A percentile compares a stretch with the other conserved stretches of the same genome.
Evolutionary conservation across 2,113 vertebrate species (phyloP).

Genomic region (Capra hircus): DNA sequence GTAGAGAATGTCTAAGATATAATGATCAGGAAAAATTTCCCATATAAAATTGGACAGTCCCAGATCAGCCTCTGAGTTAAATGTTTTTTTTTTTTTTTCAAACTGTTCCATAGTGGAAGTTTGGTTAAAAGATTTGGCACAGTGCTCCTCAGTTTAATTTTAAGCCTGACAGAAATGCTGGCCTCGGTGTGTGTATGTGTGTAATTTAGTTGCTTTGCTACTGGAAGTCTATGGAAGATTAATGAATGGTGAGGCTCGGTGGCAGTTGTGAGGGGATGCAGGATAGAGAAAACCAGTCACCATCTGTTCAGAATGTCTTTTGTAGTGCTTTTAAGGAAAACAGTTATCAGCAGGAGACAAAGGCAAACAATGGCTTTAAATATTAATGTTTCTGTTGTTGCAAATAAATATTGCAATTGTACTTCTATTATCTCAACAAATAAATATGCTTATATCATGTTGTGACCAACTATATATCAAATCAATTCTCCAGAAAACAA

Average conservation of each 20-base stretch:
- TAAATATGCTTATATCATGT: not conserved
- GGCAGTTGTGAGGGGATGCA: conserved; percentile 94
- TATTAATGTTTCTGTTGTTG: conserved; percentile 83
- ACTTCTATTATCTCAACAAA: conserved; percentile 21
- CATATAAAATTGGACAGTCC: conserved; percentile 75
- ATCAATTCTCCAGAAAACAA: not conserved
- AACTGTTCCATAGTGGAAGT: conserved; percentile 87
- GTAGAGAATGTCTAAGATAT: conserved; percentile 75
- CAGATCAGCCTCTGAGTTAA: conserved; percentile 83
- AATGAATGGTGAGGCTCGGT: conserved; percentile 94
- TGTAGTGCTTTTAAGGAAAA: conserved; percentile 94
- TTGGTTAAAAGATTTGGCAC: conserved; percentile 87
- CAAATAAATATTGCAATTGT: conserved; percentile 59
- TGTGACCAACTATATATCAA: not conserved
- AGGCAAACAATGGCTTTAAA: conserved; percentile 85
- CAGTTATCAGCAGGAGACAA: conserved; percentile 90
- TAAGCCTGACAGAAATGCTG: conserved; percentile 91
- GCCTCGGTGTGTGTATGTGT: conserved; percentile 82
- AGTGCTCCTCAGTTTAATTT: conserved; percentile 88
- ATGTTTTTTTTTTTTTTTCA: conserved; percentile 81
- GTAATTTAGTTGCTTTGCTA: conserved; percentile 95
- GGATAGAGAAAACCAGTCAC: conserved; percentile 91
- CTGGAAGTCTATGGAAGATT: conserved; percentile 98
- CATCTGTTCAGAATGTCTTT: conserved; percentile 96
- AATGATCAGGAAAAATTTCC: conserved; percentile 83